Conservation (phyloP, 2,888 invertebrate genomes). For the Habroteleia sp. region DNA sequence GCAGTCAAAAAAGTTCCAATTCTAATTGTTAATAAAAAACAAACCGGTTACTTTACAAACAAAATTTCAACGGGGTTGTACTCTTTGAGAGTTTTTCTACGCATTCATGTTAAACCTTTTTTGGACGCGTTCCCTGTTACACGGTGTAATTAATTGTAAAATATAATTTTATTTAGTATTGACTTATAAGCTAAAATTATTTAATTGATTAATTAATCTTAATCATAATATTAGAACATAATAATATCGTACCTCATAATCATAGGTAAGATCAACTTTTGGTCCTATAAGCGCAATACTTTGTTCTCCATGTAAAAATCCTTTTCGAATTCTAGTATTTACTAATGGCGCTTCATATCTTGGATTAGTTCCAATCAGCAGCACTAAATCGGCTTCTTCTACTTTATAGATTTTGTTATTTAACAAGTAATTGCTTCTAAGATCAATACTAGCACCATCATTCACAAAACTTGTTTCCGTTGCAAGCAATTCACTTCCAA, state of each 20-base stretch:
- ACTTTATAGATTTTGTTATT: constrained; percentile 94
- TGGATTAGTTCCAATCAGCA: constrained; percentile 97
- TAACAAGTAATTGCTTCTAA: constrained; percentile 94
- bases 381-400: constrained; percentile 95
- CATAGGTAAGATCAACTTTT: constrained; percentile 94
- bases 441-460: constrained; percentile 89
- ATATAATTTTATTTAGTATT: too few relatives aligned
- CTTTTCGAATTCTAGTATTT: constrained; percentile 97
- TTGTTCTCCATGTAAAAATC: constrained; percentile 95
- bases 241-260: constrained; percentile 89
- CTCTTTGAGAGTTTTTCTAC: too few relatives aligned
- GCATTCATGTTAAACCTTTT: too few relatives aligned
- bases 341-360: constrained; percentile 98
- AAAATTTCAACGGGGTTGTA: too few relatives aligned
- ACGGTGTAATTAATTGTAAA: too few relatives aligned
- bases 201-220: too few relatives aligned
- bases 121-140: too few relatives aligned
- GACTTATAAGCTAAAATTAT: too few relatives aligned
- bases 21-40: too few relatives aligned
- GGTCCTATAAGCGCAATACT: constrained; percentile 93
- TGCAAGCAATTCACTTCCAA: constrained; percentile 92
- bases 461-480: constrained; percentile 95
- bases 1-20: too few relatives aligned
- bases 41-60: too few relatives aligned
- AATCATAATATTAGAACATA: too few relatives aligned